Evolutionary conservation across 2,113 vertebrate genomes (phyloP), one percentile per base, ranked within the genome.

Genomic region (Capreolus pygargus): DNA sequence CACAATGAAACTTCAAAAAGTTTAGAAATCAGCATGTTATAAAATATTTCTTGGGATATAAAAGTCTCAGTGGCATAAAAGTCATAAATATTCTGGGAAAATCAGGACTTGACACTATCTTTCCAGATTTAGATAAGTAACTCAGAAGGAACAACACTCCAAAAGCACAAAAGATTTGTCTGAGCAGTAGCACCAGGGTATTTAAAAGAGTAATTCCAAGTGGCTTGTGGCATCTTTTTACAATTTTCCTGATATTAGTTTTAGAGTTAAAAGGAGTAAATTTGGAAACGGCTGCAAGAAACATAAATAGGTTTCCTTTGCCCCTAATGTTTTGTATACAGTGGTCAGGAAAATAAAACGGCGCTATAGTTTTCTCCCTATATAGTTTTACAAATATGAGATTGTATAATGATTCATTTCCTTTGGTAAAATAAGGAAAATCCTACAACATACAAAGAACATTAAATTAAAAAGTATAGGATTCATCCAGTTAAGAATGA

Each of bases 381-480:
- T 64, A 45, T 64, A 94, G 79, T 91, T 86, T 95, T 67, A 95
- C 12, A 94, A 86, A 86, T 25, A 83, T 30, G 14, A 95, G 36
- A 89, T 15, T 88, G 23, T 11, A 52, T 28, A 96, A 86, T 84
- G 16, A 6, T 92, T 91, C 67, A 93, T 86, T 88, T 86, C 92
- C 28, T 96, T 96, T 94, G 23, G 50, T 86, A 97, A 96, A 92
- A 85, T 60, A 93, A 95, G 50, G 5, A 88, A 92, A 91, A 83
- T 13, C 19, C 12, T 96, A 50, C 7, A 79, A 86, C 39, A 12
- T 47, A 81, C 55, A 91, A 95, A 97, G 43, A 92, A 88, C 50
- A 39, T 2, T 16, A 25, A 61, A 10, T 58, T 57, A 6, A 78
- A 21, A 19, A 64, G 19, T n/a, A 78, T 7, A 94, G 23, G 12